phyloP scores from a whole-genome alignment of 2,888 invertebrate species.

The Hypsopygia costalis region DNA sequence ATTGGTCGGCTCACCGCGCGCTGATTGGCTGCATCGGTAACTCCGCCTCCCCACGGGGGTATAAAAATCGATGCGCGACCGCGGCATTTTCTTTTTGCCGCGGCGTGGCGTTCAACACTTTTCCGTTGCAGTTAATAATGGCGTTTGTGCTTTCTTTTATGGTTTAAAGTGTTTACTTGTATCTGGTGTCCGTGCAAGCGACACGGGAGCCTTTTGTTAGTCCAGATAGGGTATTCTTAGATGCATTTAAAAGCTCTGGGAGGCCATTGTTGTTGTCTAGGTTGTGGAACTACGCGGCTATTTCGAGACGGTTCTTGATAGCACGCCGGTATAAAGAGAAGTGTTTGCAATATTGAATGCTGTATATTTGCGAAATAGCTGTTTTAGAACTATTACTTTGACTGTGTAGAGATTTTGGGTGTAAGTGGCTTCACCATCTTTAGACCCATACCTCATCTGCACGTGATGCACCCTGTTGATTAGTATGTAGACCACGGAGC shows the following conservation, averaged over 20 bases:
- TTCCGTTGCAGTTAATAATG: constrained; percentile 70
- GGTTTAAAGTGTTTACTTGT: constrained; percentile 75
- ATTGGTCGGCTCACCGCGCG: constrained; percentile 43
- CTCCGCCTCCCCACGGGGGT: constrained; percentile 69
- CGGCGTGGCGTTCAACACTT: constrained; percentile 65
- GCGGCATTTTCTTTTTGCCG: constrained; percentile 59
- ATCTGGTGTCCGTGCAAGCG: constrained; percentile 64
- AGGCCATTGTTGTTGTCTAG: constrained; percentile 49
- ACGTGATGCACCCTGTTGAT: too few species aligned
- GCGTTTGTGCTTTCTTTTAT: constrained; percentile 69
- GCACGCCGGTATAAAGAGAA: constrained; percentile 4
- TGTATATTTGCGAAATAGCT: neutral
- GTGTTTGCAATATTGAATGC: constrained; percentile 1
- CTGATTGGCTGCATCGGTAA: constrained; percentile 66
- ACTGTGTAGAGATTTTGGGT: too few species aligned
- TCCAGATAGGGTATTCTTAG: constrained; percentile 51
- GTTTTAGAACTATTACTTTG: neutral
- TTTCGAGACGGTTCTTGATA: constrained; percentile 2
- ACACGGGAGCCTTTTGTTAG: constrained; percentile 66
- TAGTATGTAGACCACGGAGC: too few species aligned
- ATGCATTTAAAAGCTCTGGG: constrained; percentile 51
- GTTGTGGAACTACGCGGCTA: constrained; percentile 3
- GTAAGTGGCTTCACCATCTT: too few species aligned
- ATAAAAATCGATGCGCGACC: constrained; percentile 75
- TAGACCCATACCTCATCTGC: too few species aligned